Base-by-base conservation (phyloP, 2,888 invertebrate species). In the Leptura quadrifasciata region DNA sequence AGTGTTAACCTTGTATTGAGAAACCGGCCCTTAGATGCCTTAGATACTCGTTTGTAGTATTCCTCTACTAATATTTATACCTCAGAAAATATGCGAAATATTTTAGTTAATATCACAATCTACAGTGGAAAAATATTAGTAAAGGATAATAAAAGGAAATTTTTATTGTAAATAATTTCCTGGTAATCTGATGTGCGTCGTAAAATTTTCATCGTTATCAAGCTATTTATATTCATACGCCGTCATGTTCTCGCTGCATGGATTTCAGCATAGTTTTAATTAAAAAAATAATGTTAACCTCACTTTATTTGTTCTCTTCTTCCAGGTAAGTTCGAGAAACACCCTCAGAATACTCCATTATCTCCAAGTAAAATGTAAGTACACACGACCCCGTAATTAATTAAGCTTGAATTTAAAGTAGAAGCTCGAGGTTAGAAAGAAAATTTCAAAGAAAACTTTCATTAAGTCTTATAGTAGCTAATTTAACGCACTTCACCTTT, bases 381-480 rank as follows among this genome's bases (percentile, higher is more conserved):
- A 57, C 54, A 54, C 57, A 57, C 20, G 18, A 17, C 58, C 10
- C 12, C 15, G 67, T 35, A 69, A 35, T 69, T 69, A 69, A 69
- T 69, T 69, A 69, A 58, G 39, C 58, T 6, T 12, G 39, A 24
- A 58, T 35, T 63, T 63, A 63, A 63, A 63, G 63, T 18, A n/a
- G 35, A 9, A 27, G 17, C 67, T 31, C 18, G 52, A 20, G 18
- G 10, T 15, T 18, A 27, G 18, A 10, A 55, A 31, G 55, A 47
- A 69, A 60, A 69, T 35, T 35, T 57, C 58, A n/a, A 27, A 69
- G 57, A 27, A 68, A 58, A 69, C 21, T 69, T 69, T 69, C 58
- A 55, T 60, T 69, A 57, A 68, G 55, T 54, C 27, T 39, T 39
- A 39, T 39, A 39, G 35, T 39, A 27, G 21, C 52, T 21, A 67